A percentile compares a stretch with the other conserved stretches of the same genome.
phyloP scores from a whole-genome alignment of 2,113 vertebrate genomes.

The Clarias batrachus region DNA sequence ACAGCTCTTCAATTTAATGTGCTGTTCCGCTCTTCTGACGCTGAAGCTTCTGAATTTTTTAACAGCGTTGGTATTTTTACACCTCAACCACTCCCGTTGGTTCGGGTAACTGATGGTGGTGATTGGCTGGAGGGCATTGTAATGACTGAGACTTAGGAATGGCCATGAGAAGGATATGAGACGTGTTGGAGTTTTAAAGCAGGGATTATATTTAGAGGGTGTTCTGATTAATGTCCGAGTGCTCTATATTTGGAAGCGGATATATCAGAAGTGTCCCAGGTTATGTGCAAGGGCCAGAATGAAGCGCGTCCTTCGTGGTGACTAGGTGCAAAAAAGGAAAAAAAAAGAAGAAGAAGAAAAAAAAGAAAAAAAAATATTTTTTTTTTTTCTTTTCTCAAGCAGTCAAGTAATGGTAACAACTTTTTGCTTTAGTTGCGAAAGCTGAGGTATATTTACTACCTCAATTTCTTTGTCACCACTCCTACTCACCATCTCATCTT shows the following conservation, averaged over 20 bases:
- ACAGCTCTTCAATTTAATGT: not conserved
- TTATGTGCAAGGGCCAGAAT: not conserved
- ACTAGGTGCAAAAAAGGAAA: not conserved
- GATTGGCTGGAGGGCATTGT: conserved; percentile 18
- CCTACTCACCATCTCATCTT: not conserved
- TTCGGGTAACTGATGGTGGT: conserved; percentile 27
- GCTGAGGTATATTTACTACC: conserved; percentile 1
- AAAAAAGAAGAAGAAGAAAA: too few species aligned
- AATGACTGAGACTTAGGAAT: not conserved
- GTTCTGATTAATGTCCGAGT: conserved; percentile 9
- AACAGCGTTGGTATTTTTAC: conserved; percentile 67
- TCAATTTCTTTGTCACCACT: not conserved
- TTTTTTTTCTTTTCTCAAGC: too few species aligned
- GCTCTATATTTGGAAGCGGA: conserved; percentile 10
- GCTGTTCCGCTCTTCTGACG: not conserved
- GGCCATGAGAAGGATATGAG: not conserved
- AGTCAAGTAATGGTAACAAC: not conserved
- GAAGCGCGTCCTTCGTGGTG: not conserved
- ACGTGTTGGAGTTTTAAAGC: not conserved
- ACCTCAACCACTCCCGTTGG: conserved; percentile 47
- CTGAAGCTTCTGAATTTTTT: conserved; percentile 60
- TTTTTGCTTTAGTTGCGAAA: conserved; percentile 16
- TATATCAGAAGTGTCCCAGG: conserved; percentile 20
- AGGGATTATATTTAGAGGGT: not conserved
- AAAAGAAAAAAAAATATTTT: too few species aligned